A percentile compares a stretch with the other conserved stretches of the same genome.
phyloP scores from a whole-genome alignment of 2,888 invertebrate species.

The Drosophila tripunctata region DNA sequence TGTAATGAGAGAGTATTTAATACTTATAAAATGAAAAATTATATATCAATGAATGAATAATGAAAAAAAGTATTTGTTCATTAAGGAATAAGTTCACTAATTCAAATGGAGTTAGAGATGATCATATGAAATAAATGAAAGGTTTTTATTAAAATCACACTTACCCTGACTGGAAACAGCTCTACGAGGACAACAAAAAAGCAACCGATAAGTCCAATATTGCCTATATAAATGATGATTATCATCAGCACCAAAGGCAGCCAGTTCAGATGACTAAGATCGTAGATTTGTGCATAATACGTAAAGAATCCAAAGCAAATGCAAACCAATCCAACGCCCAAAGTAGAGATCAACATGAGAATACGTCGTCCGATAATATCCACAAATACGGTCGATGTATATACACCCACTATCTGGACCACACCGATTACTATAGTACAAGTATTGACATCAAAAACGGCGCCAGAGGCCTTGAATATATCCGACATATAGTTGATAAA shows the following conservation, averaged over 20 bases:
- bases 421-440: constrained; percentile 81
- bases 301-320: constrained; percentile 75
- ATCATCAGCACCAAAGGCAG: constrained; percentile 79
- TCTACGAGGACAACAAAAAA: constrained; percentile 81
- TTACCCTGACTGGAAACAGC: constrained; percentile 81
- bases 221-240: constrained; percentile 73
- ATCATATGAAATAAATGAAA: not conserved
- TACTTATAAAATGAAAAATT: no score
- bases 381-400: constrained; percentile 74
- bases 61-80: not conserved
- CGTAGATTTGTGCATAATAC: constrained; percentile 42
- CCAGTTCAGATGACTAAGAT: constrained; percentile 69
- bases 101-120: no score
- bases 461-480: constrained; percentile 78
- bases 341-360: constrained; percentile 76
- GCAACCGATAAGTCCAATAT: constrained; percentile 79
- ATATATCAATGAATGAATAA: no score
- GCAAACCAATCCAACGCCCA: constrained; percentile 72
- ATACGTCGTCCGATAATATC: constrained; percentile 80
- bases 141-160: not conserved
- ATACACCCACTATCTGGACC: constrained; percentile 80
- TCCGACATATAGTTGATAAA: constrained; percentile 82
- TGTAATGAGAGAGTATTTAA: no score
- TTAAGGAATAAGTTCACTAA: not conserved
- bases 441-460: constrained; percentile 76